Conservation (phyloP, 2,113 vertebrate genomes). For the Syrmaticus mikado region DNA sequence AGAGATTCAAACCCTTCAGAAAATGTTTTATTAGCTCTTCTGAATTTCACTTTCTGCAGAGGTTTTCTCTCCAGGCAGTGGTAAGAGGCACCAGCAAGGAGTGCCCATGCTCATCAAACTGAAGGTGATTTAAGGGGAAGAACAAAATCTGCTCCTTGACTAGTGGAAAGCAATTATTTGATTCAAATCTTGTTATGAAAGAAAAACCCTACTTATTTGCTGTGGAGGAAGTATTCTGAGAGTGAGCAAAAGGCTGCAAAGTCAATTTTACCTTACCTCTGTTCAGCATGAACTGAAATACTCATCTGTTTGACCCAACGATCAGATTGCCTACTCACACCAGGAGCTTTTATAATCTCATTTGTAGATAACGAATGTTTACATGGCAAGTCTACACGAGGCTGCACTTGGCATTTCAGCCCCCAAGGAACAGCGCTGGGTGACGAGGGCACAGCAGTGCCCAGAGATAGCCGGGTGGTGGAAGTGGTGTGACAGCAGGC, state of each 20-base stretch:
- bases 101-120: slow-evolving; percentile 25
- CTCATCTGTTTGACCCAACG: not conserved
- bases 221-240: not conserved
- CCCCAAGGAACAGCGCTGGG: not conserved
- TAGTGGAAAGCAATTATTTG: slow-evolving; percentile 3
- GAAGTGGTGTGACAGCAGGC: not conserved
- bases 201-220: not conserved
- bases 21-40: slow-evolving; percentile 74
- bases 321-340: not conserved
- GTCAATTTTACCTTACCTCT: not conserved
- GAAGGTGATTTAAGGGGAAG: slow-evolving; percentile 64
- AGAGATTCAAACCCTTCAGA: slow-evolving; percentile 71
- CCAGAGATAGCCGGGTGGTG: not conserved
- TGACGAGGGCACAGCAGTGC: not conserved
- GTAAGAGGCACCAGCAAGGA: slow-evolving; percentile 57
- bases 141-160: slow-evolving; percentile 23
- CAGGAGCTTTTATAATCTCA: not conserved
- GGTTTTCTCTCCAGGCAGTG: slow-evolving; percentile 64
- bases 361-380: not conserved
- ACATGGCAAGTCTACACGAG: not conserved
- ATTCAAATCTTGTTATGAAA: slow-evolving; percentile 19
- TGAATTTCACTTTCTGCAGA: slow-evolving; percentile 66
- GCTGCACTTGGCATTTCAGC: not conserved
- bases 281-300: not conserved
- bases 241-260: not conserved